These are phyloP conservation scores for Alectura lathami DNA, from an alignment of 2,113 vertebrate species.

Conservation along the genomic window DNA sequence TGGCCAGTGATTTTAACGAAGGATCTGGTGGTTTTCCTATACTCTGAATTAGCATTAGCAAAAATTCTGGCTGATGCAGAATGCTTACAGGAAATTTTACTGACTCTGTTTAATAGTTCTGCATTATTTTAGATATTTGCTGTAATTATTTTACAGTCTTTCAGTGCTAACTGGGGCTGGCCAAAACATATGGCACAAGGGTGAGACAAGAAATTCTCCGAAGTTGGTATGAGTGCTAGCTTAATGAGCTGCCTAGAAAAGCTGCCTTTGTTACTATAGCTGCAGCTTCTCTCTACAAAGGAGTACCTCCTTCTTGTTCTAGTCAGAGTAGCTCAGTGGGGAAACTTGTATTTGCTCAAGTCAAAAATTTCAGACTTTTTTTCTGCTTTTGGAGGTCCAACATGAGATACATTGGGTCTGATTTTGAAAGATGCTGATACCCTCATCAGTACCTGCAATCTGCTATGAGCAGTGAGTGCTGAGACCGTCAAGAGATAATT, in stretches of 20 bases:
- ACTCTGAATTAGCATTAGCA: not conserved
- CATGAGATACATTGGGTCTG: not conserved
- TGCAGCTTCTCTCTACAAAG: not conserved
- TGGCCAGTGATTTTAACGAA: not conserved
- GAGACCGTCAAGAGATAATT: not conserved
- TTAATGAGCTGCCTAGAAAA: not conserved
- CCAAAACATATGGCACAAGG: not conserved
- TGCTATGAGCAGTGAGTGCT: fast-evolving
- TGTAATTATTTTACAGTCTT: not conserved
- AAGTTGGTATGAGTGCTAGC: not conserved
- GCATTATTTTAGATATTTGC: not conserved
- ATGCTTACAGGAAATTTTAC: not conserved
- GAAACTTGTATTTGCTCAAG: not conserved
- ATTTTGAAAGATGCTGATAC: not conserved
- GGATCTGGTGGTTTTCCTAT: not conserved
- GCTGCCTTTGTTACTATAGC: not conserved
- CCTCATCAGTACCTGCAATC: fast-evolving
- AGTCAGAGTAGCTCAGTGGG: not conserved
- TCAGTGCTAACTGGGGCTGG: not conserved
- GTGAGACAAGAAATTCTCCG: not conserved
- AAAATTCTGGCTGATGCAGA: not conserved
- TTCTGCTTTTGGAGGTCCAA: not conserved
- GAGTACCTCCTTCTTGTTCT: not conserved
- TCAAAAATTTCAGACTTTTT: not conserved
- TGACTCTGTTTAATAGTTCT: not conserved